A percentile compares a stretch with the other conserved stretches of the same genome.
Evolutionary conservation across 2,888 invertebrate species (phyloP).

Genomic region (Eremobia ochroleuca): DNA sequence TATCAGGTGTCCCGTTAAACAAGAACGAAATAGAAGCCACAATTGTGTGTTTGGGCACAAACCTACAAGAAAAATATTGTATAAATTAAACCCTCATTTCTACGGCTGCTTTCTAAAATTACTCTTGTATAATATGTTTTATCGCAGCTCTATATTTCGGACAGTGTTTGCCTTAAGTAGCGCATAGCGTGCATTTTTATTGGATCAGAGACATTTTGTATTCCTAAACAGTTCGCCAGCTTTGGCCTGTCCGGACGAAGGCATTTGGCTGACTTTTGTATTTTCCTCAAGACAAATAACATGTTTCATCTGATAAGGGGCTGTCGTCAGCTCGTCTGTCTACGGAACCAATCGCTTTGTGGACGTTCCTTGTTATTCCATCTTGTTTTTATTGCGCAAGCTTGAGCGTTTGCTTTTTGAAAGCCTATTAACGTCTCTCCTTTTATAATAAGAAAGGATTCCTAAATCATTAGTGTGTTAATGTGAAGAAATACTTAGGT

Average conservation of each 20-base stretch:
- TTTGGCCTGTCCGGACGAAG: slow-evolving; percentile 79
- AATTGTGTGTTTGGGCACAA: slow-evolving; percentile 18
- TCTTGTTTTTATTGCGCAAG: slow-evolving; percentile 81
- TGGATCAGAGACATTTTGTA: slow-evolving; percentile 75
- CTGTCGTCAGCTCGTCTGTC: slow-evolving; percentile 87
- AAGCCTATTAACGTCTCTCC: slow-evolving; percentile 68
- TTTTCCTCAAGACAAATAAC: slow-evolving; percentile 86
- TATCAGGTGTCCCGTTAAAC: slow-evolving; percentile 25
- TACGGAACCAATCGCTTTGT: slow-evolving; percentile 84
- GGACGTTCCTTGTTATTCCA: slow-evolving; percentile 81
- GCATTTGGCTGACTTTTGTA: slow-evolving; percentile 84
- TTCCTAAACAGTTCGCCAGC: slow-evolving; percentile 77
- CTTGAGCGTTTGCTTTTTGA: slow-evolving; percentile 72
- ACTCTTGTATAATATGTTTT: slow-evolving; percentile 50
- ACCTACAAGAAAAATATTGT: slow-evolving; percentile 41
- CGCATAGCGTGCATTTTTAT: slow-evolving; percentile 75
- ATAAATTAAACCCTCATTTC: slow-evolving; percentile 58
- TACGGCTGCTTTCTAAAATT: slow-evolving; percentile 54
- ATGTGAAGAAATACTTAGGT: slow-evolving; percentile 12
- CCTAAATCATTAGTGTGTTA: slow-evolving; percentile 47
- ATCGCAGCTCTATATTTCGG: slow-evolving; percentile 59
- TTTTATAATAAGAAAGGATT: slow-evolving; percentile 58
- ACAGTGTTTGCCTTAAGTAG: slow-evolving; percentile 71
- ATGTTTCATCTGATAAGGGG: slow-evolving; percentile 87
- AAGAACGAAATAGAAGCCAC: slow-evolving; percentile 36